Percentiles rank a stretch among this genome's conserved stretches.
Evolutionary conservation across 2,113 vertebrate genomes (phyloP).

Genomic region (Peromyscus californicus): DNA sequence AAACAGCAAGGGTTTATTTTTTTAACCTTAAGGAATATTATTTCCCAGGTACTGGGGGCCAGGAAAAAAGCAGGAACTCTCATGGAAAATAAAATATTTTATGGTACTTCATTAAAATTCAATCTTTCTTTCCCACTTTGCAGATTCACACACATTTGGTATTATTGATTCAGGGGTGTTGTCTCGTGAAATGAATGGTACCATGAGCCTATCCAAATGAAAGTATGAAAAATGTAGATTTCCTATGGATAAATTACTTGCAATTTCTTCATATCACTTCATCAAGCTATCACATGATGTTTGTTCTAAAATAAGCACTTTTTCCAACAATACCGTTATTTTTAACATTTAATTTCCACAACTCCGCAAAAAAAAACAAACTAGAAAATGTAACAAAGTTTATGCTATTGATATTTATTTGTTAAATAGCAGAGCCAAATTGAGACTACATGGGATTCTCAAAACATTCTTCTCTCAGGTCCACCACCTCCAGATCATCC

Average conservation of each 20-base stretch:
- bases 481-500: background rate
- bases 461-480: background rate
- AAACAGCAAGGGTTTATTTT: background rate
- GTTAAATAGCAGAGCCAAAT: background rate
- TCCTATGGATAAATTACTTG: slow-evolving; percentile 82
- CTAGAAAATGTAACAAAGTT: slow-evolving; percentile 11
- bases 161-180: slow-evolving; percentile 78
- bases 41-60: background rate
- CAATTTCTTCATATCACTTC: slow-evolving; percentile 73
- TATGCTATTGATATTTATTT: background rate
- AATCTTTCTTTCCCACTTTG: background rate
- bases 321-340: slow-evolving; percentile 68
- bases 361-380: too few species aligned
- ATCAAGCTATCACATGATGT: slow-evolving; percentile 79
- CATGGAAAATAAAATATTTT: background rate
- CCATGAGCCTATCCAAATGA: slow-evolving; percentile 77
- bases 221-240: slow-evolving; percentile 67
- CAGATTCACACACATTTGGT: slow-evolving; percentile 53
- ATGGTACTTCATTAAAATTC: slow-evolving; percentile 25
- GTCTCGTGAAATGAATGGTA: slow-evolving; percentile 64
- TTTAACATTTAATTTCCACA: slow-evolving; percentile 72
- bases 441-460: background rate
- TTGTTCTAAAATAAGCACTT: slow-evolving; percentile 76
- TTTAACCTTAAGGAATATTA: background rate
- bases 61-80: background rate